These are phyloP conservation scores for Hetaerina titia DNA, from an alignment of 2,888 invertebrate genomes.

Conservation along the genomic window DNA sequence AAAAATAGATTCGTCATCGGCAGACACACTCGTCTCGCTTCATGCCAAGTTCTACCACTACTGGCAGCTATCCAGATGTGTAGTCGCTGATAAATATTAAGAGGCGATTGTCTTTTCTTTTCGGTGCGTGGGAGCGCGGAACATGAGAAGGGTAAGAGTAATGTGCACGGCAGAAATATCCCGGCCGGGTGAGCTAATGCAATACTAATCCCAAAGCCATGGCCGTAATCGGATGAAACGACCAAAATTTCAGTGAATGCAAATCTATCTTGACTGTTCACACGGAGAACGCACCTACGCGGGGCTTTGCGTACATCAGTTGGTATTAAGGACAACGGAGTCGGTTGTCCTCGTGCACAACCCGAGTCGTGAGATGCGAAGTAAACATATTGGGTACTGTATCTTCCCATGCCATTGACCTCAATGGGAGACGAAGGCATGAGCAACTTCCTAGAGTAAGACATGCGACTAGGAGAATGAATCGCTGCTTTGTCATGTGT, in stretches of 20 bases:
- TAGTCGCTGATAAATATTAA: not conserved
- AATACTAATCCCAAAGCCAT: not conserved
- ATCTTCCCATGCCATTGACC: slow-evolving; percentile 2
- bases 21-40: not conserved
- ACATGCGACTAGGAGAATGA: slow-evolving; percentile 3
- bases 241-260: too few species aligned
- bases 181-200: not conserved
- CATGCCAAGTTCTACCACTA: not conserved
- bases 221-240: not conserved
- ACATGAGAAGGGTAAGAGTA: not conserved
- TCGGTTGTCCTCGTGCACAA: not conserved
- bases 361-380: not conserved
- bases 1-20: not conserved
- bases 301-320: not conserved
- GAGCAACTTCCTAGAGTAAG: not conserved
- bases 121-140: not conserved
- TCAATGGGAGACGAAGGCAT: not conserved
- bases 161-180: not conserved
- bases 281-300: too few species aligned
- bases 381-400: not conserved
- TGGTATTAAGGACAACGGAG: not conserved
- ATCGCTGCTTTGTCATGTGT: not conserved
- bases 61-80: slow-evolving; percentile 20
- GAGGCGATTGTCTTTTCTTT: not conserved
- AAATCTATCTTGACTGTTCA: too few species aligned